Conservation (phyloP, 2,113 vertebrate species). For the Atlantisia rogersi region DNA sequence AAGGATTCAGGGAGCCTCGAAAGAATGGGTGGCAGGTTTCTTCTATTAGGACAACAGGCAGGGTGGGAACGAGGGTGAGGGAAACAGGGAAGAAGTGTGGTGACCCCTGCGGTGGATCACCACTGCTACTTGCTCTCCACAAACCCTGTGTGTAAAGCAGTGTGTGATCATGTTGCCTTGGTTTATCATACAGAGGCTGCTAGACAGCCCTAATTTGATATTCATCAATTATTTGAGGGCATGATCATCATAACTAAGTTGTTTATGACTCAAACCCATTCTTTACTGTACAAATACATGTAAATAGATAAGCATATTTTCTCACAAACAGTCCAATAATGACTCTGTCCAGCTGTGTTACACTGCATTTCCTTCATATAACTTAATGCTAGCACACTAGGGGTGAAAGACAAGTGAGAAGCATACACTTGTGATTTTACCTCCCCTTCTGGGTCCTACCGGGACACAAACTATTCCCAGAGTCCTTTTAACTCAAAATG, state of each 20-base stretch:
- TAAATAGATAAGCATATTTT: neutral
- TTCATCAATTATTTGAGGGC: neutral
- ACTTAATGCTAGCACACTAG: neutral
- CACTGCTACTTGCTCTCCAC: neutral
- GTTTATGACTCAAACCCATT: neutral
- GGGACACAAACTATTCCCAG: neutral
- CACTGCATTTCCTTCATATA: neutral
- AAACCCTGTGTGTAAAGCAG: accelerated
- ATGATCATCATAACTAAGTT: neutral
- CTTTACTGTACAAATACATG: neutral
- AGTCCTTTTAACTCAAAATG: neutral
- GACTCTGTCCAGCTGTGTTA: neutral
- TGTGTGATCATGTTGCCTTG: accelerated
- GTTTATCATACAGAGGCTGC: neutral
- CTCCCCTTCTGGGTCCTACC: neutral
- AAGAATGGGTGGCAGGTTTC: neutral
- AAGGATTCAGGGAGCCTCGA: neutral
- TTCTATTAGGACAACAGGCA: neutral
- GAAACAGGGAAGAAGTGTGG: neutral
- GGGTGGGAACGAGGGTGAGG: neutral
- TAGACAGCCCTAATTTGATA: neutral
- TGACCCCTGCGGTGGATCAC: neutral
- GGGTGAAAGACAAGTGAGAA: neutral
- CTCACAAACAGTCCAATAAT: accelerated
- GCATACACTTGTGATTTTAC: neutral